These are phyloP conservation scores for Parapristionchus giblindavisi DNA, from an alignment of 2,888 invertebrate species.

Conservation along the genomic window DNA sequence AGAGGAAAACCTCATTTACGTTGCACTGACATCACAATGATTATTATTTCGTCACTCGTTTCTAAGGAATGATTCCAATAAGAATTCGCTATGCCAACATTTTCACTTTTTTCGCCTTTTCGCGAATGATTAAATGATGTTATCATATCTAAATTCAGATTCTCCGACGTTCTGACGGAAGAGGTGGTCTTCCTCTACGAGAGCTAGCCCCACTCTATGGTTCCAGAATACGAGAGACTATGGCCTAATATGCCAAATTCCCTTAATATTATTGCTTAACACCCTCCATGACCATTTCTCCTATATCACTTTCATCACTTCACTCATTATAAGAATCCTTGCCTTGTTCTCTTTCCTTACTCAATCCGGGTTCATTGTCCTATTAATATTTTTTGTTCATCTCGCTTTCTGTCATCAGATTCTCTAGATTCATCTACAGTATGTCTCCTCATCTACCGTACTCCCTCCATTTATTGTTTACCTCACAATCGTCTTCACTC, in stretches of 20 bases:
- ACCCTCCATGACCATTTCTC: neutral
- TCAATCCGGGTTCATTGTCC: slow-evolving; percentile 7
- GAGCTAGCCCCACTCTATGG: slow-evolving; percentile 55
- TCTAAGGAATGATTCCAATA: too few species aligned
- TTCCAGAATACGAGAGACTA: slow-evolving; percentile 34
- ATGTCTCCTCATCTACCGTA: slow-evolving; percentile 1
- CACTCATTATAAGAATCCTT: slow-evolving; percentile 20
- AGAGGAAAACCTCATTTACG: too few species aligned
- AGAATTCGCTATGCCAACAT: neutral
- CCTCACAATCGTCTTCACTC: neutral
- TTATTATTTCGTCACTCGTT: too few species aligned
- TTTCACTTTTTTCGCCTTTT: neutral
- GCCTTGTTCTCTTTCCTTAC: neutral
- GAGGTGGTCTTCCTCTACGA: slow-evolving; percentile 50
- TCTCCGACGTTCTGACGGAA: slow-evolving; percentile 52
- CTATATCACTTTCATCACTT: too few species aligned
- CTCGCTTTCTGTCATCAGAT: slow-evolving; percentile 24
- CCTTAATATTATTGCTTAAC: neutral
- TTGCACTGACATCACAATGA: too few species aligned
- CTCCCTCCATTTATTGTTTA: neutral
- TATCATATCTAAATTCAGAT: slow-evolving; percentile 46
- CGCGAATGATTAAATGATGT: neutral
- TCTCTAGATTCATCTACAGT: neutral
- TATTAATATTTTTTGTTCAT: slow-evolving; percentile 1
- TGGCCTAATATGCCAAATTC: slow-evolving; percentile 2